Conservation (phyloP, 1,140 invertebrate genomes). For the Saccostrea glomerata region DNA sequence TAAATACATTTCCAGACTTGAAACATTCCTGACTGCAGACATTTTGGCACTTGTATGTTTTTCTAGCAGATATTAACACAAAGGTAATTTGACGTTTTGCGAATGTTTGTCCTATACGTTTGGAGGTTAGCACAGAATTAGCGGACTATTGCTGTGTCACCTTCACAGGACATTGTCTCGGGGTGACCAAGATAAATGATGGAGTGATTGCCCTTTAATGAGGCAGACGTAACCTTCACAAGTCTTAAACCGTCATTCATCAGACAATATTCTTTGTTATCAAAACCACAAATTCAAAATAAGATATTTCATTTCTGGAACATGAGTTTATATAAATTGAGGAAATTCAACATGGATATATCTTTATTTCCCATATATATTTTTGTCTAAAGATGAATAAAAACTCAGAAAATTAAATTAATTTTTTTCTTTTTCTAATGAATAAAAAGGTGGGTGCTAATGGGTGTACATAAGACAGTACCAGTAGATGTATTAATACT, state of each 20-base stretch:
- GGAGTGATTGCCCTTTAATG: conserved; percentile 17
- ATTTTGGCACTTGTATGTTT: conserved; percentile 28
- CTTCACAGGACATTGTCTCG: neutral
- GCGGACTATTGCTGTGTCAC: neutral
- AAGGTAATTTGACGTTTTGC: conserved; percentile 7
- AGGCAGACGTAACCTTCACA: conserved; percentile 29
- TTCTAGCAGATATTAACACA: conserved; percentile 20
- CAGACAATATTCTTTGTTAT: conserved; percentile 30
- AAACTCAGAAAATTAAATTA: neutral
- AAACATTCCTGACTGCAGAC: conserved; percentile 16
- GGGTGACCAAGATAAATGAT: conserved; percentile 17
- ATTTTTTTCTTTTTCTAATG: no score
- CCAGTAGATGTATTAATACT: no score
- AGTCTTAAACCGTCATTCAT: neutral
- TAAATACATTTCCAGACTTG: neutral
- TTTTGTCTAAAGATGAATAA: neutral
- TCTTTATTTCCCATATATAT: neutral
- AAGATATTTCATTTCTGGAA: neutral
- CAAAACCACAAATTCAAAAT: neutral
- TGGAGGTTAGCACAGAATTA: conserved; percentile 16
- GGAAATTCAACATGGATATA: neutral
- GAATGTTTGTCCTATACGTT: neutral
- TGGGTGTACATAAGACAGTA: no score
- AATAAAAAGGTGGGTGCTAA: no score
- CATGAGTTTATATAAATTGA: neutral